Conservation (phyloP, 2,797 vertebrate species). For the Sebastes hubbsi region DNA sequence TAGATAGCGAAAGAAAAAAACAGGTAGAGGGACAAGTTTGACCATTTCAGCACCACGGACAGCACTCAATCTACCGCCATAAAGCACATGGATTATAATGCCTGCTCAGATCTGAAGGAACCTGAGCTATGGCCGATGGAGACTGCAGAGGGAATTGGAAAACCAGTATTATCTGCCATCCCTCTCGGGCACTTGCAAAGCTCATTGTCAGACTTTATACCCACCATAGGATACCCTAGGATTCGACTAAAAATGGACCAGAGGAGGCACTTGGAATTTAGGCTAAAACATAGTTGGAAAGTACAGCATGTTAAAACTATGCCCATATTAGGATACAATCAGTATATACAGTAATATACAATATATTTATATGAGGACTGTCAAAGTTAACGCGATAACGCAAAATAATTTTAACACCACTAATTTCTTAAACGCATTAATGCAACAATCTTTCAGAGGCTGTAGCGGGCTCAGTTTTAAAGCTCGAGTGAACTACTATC, state of each 20-base stretch:
- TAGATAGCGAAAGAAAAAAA: background rate
- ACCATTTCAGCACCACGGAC: slow-evolving; percentile 69
- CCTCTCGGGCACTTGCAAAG: slow-evolving; percentile 19
- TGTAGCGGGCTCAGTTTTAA: too few relatives aligned
- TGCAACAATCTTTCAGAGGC: too few relatives aligned
- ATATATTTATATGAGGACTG: too few relatives aligned
- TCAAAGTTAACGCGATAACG: too few relatives aligned
- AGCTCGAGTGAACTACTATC: too few relatives aligned
- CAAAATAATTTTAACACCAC: too few relatives aligned
- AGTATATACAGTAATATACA: background rate
- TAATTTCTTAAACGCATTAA: too few relatives aligned
- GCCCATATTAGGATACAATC: background rate
- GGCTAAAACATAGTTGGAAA: slow-evolving; percentile 9
- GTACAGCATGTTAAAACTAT: background rate
- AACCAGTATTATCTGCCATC: slow-evolving; percentile 11
- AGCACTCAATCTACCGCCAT: slow-evolving; percentile 18
- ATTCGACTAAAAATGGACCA: slow-evolving; percentile 30
- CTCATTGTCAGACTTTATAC: slow-evolving; percentile 20
- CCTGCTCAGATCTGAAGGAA: background rate
- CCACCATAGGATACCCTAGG: background rate
- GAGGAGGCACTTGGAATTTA: slow-evolving; percentile 12
- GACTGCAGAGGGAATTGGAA: slow-evolving; percentile 18
- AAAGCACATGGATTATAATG: background rate
- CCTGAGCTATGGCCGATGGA: background rate
- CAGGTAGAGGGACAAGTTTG: background rate